Evolutionary conservation across 1,140 invertebrate species (phyloP), one percentile per base, ranked within the genome.

Genomic region (Amphibalanus amphitrite): DNA sequence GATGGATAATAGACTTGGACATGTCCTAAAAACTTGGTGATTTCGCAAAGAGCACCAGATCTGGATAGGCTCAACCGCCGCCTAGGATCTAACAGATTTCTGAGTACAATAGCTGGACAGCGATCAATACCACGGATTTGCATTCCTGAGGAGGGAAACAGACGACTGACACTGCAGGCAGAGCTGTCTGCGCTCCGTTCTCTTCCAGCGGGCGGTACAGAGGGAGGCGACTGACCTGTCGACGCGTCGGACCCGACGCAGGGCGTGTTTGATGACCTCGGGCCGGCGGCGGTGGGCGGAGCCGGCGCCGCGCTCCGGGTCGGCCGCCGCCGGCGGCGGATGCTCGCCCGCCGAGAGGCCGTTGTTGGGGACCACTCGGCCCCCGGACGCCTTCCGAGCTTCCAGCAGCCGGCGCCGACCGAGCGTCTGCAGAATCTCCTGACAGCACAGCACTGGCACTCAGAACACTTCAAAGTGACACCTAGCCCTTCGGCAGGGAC

Each of bases 331-430:
- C n/a, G 28, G 23, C 3, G 64, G 64, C 64, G 64, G 4, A 15
- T 59, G 13, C 3, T 26, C 4, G 26, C 6, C 64, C 64, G 64
- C 72, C 29, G 69, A 30, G 28, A 28, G 10, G 69, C 67, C 71
- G 59, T 67, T 74, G 71, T 70, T 74, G 70, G n/a, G n/a, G 23
- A 17, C 65, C 28, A 26, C n/a, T 8, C 65, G 65, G 3, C 8
- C 65, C 65, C 70, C 76, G 47, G 78, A 78, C 26, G 82, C 77
- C 69, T 79, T 81, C 38, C 85, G 82, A 4, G 88, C 92, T 79
- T 95, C 92, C 85, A 91, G 91, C n/a, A 94, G 80, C 0, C 92
- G 83, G 76, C 93, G 93, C 29, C 90, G 83, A 0, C 92, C 92
- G 1, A 95, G 82, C 25, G 87, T 91, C 78, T 93, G 90, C 3